Percentiles rank a stretch among this genome's conserved stretches.
phyloP scores from a whole-genome alignment of 2,113 vertebrate genomes.

The Nematolebias whitei region DNA sequence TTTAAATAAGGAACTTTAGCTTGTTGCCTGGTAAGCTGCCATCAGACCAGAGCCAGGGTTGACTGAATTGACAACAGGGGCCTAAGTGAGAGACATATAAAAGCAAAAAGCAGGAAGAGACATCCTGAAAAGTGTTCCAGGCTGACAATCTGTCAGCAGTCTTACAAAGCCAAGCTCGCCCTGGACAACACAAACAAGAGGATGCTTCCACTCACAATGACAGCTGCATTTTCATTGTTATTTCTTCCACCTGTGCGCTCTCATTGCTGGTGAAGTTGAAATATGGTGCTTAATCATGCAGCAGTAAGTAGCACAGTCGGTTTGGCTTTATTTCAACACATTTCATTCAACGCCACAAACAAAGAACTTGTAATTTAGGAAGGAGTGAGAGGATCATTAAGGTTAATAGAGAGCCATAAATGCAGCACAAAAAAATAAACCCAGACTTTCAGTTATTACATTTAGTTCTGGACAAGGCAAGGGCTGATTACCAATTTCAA shows the following conservation, averaged over 20 bases:
- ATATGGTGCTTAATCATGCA: background rate
- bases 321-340: background rate
- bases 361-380: background rate
- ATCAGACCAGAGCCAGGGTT: conserved; percentile 10
- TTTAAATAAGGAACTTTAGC: conserved; percentile 30
- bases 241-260: conserved; percentile 20
- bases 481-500: too few relatives aligned
- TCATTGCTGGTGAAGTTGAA: conserved; percentile 9
- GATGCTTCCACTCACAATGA: conserved; percentile 30
- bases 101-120: conserved; percentile 27
- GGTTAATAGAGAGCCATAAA: too few relatives aligned
- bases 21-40: conserved; percentile 26
- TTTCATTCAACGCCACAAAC: background rate
- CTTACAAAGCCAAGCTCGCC: background rate
- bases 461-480: too few relatives aligned
- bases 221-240: conserved; percentile 17
- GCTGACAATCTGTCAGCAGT: conserved; percentile 13
- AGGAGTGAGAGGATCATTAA: background rate
- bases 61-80: conserved; percentile 12
- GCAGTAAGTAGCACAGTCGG: background rate
- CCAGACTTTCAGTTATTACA: too few relatives aligned
- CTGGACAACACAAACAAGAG: background rate
- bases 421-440: too few relatives aligned
- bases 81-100: conserved; percentile 6
- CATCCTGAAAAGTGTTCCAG: conserved; percentile 31